phyloP scores from a whole-genome alignment of 2,113 vertebrate species.

The Dendrocopos noguchii region DNA sequence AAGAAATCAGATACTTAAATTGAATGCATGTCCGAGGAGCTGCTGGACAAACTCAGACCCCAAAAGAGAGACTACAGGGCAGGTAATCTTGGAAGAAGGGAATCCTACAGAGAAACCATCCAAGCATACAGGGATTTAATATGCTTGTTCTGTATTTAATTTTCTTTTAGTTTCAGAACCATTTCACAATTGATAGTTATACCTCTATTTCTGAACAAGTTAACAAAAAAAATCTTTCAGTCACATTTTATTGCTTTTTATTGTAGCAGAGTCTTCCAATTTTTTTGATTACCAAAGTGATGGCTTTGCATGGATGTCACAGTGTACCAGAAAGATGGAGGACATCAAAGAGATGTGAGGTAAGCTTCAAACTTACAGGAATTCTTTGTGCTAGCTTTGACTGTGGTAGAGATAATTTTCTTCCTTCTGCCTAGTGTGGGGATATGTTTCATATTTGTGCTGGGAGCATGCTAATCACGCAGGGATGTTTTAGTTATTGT shows the following conservation, averaged over 20 bases:
- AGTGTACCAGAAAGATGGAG: not conserved
- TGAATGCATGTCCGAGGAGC: not conserved
- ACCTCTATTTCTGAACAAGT: not conserved
- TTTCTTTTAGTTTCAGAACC: not conserved
- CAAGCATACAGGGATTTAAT: not conserved
- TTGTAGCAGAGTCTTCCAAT: not conserved
- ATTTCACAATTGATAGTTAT: not conserved
- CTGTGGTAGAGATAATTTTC: not conserved
- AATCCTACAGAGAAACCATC: not conserved
- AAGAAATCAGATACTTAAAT: not conserved
- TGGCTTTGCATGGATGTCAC: not conserved
- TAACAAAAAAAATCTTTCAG: not conserved
- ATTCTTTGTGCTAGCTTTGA: not conserved
- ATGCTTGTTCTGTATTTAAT: not conserved
- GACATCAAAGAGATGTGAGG: not conserved
- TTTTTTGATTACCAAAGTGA: not conserved
- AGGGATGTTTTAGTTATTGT: no score
- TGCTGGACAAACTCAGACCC: not conserved
- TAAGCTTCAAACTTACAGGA: not conserved
- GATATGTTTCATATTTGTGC: not conserved
- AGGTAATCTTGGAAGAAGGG: not conserved
- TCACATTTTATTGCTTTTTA: not conserved
- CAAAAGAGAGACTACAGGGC: not conserved
- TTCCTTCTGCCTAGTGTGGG: not conserved
- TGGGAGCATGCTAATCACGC: no score